These are phyloP conservation scores for Danaus plexippus DNA, from an alignment of 1,140 invertebrate genomes.

Conservation along the genomic window DNA sequence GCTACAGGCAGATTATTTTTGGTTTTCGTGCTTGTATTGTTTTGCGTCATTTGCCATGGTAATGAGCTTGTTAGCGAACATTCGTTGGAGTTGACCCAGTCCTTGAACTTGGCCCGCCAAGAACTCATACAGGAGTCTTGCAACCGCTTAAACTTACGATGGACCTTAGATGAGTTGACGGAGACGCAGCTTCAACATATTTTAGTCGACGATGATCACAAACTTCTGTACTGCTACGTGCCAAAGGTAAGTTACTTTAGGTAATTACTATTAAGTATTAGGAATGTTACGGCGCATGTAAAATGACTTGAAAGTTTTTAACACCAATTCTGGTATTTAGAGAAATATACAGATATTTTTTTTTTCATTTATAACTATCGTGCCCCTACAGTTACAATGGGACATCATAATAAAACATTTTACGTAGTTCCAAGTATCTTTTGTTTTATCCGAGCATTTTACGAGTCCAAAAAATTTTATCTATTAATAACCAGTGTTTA, in stretches of 20 bases:
- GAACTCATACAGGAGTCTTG: slow-evolving; percentile 79
- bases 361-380: too few species aligned
- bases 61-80: slow-evolving; percentile 53
- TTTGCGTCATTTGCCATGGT: slow-evolving; percentile 39
- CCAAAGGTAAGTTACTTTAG: slow-evolving; percentile 80
- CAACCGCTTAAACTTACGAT: slow-evolving; percentile 65
- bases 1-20: slow-evolving; percentile 33
- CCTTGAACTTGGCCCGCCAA: slow-evolving; percentile 76
- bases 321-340: too few species aligned
- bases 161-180: slow-evolving; percentile 62
- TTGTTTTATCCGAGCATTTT: too few species aligned
- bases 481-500: too few species aligned
- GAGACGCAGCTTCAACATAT: slow-evolving; percentile 79
- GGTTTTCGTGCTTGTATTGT: slow-evolving; percentile 40
- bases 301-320: too few species aligned
- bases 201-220: slow-evolving; percentile 85
- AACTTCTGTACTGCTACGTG: slow-evolving; percentile 92
- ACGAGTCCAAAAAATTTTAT: too few species aligned
- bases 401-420: too few species aligned
- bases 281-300: too few species aligned
- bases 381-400: too few species aligned
- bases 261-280: too few species aligned
- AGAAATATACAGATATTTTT: too few species aligned
- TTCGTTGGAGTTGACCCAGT: slow-evolving; percentile 74
- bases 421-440: too few species aligned